These are phyloP conservation scores for Paedocypris micromegethes DNA, from an alignment of 2,797 vertebrate species.

Conservation along the genomic window DNA sequence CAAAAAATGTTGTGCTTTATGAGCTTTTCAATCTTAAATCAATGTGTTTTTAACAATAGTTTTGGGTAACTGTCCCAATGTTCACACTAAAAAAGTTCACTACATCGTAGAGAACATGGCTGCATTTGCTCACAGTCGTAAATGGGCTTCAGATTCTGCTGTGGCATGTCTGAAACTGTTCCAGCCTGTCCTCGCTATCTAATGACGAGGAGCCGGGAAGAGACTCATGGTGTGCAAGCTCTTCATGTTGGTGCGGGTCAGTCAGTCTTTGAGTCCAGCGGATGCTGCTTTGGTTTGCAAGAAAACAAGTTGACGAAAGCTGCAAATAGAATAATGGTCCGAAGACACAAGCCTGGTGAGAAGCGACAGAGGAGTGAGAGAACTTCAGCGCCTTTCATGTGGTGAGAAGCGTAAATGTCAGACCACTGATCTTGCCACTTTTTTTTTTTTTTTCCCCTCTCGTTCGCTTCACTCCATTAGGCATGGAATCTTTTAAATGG, in stretches of 20 bases:
- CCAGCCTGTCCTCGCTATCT: slow-evolving; percentile 7
- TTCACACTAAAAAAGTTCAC: too few relatives aligned
- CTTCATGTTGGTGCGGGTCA: background rate
- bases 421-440: background rate
- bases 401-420: slow-evolving; percentile 2
- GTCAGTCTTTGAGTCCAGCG: slow-evolving; percentile 14
- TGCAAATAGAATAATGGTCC: slow-evolving; percentile 1
- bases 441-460: slow-evolving; percentile 13
- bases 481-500: background rate
- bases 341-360: background rate
- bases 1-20: too few relatives aligned
- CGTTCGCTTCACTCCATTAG: slow-evolving; percentile 19
- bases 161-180: slow-evolving; percentile 29
- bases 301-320: background rate
- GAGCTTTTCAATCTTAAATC: too few relatives aligned
- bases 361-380: background rate
- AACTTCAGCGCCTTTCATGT: background rate
- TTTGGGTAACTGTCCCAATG: too few relatives aligned
- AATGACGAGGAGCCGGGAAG: background rate
- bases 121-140: too few relatives aligned
- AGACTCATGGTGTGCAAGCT: too few relatives aligned
- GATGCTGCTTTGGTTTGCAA: slow-evolving; percentile 10
- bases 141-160: slow-evolving; percentile 21
- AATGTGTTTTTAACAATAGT: too few relatives aligned
- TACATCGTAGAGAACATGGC: too few relatives aligned